Conservation (phyloP, 2,113 vertebrate genomes). For the Excalfactoria chinensis region DNA sequence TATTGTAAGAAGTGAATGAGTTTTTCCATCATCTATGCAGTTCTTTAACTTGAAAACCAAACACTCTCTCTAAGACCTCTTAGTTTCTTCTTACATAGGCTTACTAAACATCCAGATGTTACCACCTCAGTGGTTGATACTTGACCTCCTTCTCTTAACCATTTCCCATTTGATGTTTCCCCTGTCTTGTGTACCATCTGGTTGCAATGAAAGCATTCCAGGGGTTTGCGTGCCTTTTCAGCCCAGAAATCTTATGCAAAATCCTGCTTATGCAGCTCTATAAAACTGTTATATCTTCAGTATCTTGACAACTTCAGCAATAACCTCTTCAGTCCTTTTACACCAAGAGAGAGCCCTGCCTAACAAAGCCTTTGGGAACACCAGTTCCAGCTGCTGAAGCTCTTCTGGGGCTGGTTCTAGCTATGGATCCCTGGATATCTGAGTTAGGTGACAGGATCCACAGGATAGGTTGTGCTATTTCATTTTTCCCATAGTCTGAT, state of each 20-base stretch:
- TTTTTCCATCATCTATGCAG: background rate
- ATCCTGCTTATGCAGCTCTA: conserved; percentile 12
- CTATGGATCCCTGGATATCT: background rate
- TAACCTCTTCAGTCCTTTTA: background rate
- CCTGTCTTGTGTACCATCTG: background rate
- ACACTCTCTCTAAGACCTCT: background rate
- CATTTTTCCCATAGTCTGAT: background rate
- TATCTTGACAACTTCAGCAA: conserved; percentile 4
- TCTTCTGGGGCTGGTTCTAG: background rate
- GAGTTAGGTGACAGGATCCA: background rate
- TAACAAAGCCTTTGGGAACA: background rate
- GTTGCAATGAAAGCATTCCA: conserved; percentile 43
- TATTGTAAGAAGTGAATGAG: background rate
- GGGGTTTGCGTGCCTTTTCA: background rate
- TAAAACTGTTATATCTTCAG: conserved; percentile 3
- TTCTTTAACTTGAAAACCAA: background rate
- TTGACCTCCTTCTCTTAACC: conserved; percentile 14
- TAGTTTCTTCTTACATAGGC: background rate
- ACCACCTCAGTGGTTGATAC: background rate
- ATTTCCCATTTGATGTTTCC: conserved; percentile 23
- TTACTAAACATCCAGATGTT: conserved; percentile 25
- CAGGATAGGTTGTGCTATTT: background rate
- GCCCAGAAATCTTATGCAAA: conserved; percentile 3
- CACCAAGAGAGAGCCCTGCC: background rate
- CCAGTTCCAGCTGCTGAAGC: background rate